These are phyloP conservation scores for Nymphalis io DNA, from an alignment of 1,140 invertebrate species.

Conservation along the genomic window DNA sequence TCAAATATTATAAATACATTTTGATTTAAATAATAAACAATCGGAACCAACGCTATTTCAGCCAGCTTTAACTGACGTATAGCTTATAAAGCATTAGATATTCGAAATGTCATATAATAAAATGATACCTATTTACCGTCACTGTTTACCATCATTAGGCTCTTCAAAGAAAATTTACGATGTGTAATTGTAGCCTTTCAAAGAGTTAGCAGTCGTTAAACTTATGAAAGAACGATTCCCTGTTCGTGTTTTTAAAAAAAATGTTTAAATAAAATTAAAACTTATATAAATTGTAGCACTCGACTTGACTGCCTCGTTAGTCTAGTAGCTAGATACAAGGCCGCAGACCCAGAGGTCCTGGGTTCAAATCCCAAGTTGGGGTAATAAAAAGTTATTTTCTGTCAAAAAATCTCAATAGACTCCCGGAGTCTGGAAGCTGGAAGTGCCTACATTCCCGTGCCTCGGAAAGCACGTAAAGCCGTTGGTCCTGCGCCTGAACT, in stretches of 20 bases:
- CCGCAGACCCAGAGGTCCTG: too few relatives aligned
- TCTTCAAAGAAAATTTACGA: slow-evolving; percentile 57
- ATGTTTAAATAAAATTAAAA: neutral
- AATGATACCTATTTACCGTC: slow-evolving; percentile 48
- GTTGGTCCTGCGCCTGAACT: too few relatives aligned
- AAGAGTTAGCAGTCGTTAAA: slow-evolving; percentile 10
- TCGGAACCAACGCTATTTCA: neutral
- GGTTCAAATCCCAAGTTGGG: too few relatives aligned
- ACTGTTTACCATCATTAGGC: slow-evolving; percentile 48
- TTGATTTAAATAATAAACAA: neutral
- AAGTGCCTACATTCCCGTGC: too few relatives aligned
- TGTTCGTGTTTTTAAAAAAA: neutral
- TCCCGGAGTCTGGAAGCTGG: too few relatives aligned
- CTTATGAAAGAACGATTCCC: neutral
- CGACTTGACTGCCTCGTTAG: too few relatives aligned
- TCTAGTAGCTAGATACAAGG: too few relatives aligned
- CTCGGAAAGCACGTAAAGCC: too few relatives aligned
- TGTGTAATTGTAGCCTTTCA: slow-evolving; percentile 47
- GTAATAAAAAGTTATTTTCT: too few relatives aligned
- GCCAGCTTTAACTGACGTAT: neutral
- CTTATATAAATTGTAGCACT: too few relatives aligned
- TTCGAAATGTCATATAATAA: slow-evolving; percentile 46
- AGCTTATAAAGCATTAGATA: slow-evolving; percentile 36
- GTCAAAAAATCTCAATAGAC: too few relatives aligned
- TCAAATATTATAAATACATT: neutral